A percentile compares a stretch with the other conserved stretches of the same genome.
Evolutionary conservation across 2,113 vertebrate genomes (phyloP).

Genomic region (Cryptotis parvus): DNA sequence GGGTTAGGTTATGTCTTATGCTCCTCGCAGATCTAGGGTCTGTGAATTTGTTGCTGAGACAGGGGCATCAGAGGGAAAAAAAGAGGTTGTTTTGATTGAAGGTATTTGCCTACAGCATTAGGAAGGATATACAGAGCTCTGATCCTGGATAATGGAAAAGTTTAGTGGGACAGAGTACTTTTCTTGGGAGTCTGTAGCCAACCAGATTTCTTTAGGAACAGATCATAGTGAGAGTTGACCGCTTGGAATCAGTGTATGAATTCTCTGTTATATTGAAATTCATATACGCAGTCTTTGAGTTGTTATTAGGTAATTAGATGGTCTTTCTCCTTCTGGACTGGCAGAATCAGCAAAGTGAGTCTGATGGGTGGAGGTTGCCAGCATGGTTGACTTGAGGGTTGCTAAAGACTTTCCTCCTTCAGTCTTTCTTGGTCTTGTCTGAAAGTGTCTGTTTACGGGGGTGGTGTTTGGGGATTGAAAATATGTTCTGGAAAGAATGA

Average conservation of each 20-base stretch:
- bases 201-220: not conserved
- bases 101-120: not conserved
- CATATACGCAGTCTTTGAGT: not conserved
- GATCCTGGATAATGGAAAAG: not conserved
- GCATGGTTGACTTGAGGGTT: not conserved
- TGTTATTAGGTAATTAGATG: not conserved
- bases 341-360: rapidly evolving
- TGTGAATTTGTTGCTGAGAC: slow-evolving; percentile 19
- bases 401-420: not conserved
- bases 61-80: not conserved
- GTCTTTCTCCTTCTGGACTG: too few species aligned
- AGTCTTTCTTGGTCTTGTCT: not conserved
- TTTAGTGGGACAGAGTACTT: not conserved
- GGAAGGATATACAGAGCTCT: not conserved
- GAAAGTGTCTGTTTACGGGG: not conserved
- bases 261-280: not conserved
- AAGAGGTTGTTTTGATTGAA: slow-evolving; percentile 33
- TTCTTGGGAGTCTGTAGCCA: not conserved
- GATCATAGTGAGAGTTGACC: not conserved
- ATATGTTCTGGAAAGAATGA: not conserved
- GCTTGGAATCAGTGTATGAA: not conserved
- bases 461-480: too few species aligned
- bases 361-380: not conserved
- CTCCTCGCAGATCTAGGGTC: not conserved
- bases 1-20: not conserved